Conservation (phyloP, 2,888 invertebrate species). For the Cantharis flavilabris region DNA sequence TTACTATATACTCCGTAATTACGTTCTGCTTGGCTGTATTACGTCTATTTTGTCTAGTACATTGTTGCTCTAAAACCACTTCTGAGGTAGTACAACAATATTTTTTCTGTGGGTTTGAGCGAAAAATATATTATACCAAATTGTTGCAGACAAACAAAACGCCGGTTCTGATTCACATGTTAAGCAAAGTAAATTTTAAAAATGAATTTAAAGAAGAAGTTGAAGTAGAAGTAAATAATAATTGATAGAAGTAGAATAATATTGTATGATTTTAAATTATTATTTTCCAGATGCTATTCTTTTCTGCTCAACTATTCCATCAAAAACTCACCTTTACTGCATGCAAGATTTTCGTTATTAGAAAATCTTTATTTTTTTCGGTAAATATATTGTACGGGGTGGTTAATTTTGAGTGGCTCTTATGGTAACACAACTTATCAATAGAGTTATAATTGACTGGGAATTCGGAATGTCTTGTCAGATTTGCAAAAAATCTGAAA, state of each 20-base stretch:
- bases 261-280: not conserved
- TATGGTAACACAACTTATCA: too few species aligned
- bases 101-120: not conserved
- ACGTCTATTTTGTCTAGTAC: not conserved
- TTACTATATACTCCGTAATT: not conserved
- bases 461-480: too few species aligned
- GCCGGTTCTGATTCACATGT: not conserved
- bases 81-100: not conserved
- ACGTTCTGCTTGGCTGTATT: not conserved
- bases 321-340: constrained; percentile 19
- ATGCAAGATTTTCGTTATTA: constrained; percentile 15
- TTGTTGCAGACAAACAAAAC: constrained; percentile 1
- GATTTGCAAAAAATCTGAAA: too few species aligned
- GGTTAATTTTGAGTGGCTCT: too few species aligned
- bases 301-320: constrained; percentile 15
- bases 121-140: not conserved
- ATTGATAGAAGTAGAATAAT: not conserved
- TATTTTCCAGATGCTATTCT: constrained; percentile 12
- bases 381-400: not conserved
- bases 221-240: not conserved
- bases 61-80: not conserved
- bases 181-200: not conserved
- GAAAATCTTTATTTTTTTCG: constrained; percentile 10
- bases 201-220: constrained; percentile 2
- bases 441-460: too few species aligned